A percentile compares a stretch with the other conserved stretches of the same genome.
Conservation (phyloP, 2,888 invertebrate species). For the Mycalesis mineus region DNA sequence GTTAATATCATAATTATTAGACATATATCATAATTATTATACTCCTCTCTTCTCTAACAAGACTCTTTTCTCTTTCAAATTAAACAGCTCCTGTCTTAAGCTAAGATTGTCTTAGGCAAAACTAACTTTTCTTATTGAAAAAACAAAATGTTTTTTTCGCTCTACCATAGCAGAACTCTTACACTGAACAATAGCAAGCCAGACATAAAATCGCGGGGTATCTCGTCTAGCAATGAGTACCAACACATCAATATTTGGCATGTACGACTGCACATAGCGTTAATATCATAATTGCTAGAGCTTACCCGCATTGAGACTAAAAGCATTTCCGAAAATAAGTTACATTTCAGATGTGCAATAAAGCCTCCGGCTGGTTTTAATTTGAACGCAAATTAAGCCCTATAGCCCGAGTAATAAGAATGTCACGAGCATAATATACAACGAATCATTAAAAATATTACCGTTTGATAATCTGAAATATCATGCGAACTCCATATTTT, state of each 20-base stretch:
- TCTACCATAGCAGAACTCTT: too few species aligned
- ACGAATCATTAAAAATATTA: slow-evolving; percentile 38
- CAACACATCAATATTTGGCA: slow-evolving; percentile 4
- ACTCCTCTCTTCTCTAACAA: too few species aligned
- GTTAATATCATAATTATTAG: slow-evolving; percentile 14
- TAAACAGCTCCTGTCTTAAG: too few species aligned
- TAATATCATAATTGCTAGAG: slow-evolving; percentile 13
- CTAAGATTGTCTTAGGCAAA: too few species aligned
- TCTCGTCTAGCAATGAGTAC: neutral
- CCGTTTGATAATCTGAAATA: slow-evolving; percentile 40
- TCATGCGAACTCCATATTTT: slow-evolving; percentile 47
- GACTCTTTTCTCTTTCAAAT: too few species aligned
- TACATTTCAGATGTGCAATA: slow-evolving; percentile 23
- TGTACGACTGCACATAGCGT: neutral
- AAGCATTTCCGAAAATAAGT: slow-evolving; percentile 25
- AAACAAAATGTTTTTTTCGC: too few species aligned
- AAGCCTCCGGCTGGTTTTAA: slow-evolving; percentile 27
- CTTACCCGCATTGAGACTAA: slow-evolving; percentile 1
- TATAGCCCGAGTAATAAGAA: slow-evolving; percentile 30
- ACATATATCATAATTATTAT: too few species aligned
- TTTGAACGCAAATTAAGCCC: slow-evolving; percentile 30
- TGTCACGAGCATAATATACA: slow-evolving; percentile 32
- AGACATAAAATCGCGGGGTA: neutral
- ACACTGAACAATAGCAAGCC: too few species aligned
- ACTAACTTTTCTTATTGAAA: too few species aligned